Percentiles rank a stretch among this genome's conserved stretches.
phyloP scores from a whole-genome alignment of 1,140 invertebrate genomes.

The Stenopsyche tienmushanensis region DNA sequence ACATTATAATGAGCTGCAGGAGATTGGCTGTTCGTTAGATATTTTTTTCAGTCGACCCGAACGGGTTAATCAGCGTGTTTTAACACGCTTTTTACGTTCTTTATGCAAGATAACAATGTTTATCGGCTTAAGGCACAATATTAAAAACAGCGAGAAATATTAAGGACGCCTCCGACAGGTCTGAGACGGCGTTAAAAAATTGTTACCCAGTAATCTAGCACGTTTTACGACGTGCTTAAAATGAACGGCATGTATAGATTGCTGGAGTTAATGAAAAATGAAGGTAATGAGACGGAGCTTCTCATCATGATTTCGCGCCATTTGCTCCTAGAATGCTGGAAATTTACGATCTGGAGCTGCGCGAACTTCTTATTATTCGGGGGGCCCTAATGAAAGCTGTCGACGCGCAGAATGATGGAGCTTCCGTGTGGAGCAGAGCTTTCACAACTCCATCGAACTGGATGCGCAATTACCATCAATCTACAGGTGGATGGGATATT shows the following conservation, averaged over 20 bases:
- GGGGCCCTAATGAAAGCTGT: not conserved
- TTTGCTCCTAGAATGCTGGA: not conserved
- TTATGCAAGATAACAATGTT: too few species aligned
- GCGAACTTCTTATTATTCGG: constrained; percentile 1
- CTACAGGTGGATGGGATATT: constrained; percentile 10
- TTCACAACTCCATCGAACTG: too few species aligned
- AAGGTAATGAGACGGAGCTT: constrained; percentile 21
- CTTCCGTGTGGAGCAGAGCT: too few species aligned
- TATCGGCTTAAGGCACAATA: too few species aligned
- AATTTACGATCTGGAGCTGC: not conserved
- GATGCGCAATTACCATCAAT: constrained; percentile 1
- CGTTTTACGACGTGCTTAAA: constrained; percentile 15
- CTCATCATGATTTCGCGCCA: constrained; percentile 13
- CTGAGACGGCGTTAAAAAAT: not conserved
- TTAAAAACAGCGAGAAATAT: too few species aligned
- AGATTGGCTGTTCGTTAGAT: too few species aligned
- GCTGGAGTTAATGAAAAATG: constrained; percentile 22
- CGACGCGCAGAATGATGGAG: too few species aligned
- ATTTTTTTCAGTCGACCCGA: too few species aligned
- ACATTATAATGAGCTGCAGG: too few species aligned
- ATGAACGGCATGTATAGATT: constrained; percentile 16
- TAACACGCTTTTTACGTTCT: too few species aligned
- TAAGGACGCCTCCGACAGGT: too few species aligned
- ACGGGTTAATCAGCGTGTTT: too few species aligned
- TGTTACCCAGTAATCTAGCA: not conserved